Evolutionary conservation across 1,140 invertebrate genomes (phyloP).

Genomic region (Drosophila navojoa): DNA sequence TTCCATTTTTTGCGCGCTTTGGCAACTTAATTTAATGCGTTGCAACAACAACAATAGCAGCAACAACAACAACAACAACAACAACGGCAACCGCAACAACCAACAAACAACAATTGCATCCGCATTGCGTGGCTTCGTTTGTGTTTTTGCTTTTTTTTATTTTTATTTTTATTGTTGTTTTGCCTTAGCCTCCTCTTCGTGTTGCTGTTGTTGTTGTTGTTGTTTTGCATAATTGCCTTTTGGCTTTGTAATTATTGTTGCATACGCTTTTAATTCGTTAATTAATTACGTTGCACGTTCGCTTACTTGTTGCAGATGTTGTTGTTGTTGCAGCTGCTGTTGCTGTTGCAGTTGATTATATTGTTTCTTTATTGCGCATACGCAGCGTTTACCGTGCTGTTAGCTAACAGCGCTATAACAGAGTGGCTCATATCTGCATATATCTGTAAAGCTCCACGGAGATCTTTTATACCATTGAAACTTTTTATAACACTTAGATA

Average conservation of each 20-base stretch:
- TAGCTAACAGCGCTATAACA: conserved; percentile 11
- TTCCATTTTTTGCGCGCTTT: conserved; percentile 80
- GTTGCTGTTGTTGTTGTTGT: conserved; percentile 33
- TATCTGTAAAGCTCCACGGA: too few relatives aligned
- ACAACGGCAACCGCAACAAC: conserved; percentile 39
- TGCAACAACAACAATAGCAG: conserved; percentile 57
- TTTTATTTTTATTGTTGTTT: conserved; percentile 13
- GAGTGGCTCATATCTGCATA: background rate
- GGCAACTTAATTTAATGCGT: conserved; percentile 83
- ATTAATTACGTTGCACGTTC: conserved; percentile 65
- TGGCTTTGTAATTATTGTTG: conserved; percentile 78
- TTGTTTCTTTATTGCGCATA: conserved; percentile 55
- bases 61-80: conserved; percentile 43
- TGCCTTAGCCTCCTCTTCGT: conserved; percentile 15
- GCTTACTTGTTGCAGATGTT: background rate
- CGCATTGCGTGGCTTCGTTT: conserved; percentile 72
- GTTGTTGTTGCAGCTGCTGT: background rate
- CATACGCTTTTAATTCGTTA: conserved; percentile 79
- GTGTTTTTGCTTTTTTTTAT: conserved; percentile 28
- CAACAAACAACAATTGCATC: conserved; percentile 67
- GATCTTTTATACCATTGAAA: too few relatives aligned
- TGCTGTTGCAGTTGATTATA: background rate
- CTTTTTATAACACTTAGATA: too few relatives aligned
- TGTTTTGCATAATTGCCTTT: conserved; percentile 77
- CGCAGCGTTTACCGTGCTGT: conserved; percentile 37